phyloP scores from a whole-genome alignment of 1,140 invertebrate species.

The Hylaeus volcanicus region DNA sequence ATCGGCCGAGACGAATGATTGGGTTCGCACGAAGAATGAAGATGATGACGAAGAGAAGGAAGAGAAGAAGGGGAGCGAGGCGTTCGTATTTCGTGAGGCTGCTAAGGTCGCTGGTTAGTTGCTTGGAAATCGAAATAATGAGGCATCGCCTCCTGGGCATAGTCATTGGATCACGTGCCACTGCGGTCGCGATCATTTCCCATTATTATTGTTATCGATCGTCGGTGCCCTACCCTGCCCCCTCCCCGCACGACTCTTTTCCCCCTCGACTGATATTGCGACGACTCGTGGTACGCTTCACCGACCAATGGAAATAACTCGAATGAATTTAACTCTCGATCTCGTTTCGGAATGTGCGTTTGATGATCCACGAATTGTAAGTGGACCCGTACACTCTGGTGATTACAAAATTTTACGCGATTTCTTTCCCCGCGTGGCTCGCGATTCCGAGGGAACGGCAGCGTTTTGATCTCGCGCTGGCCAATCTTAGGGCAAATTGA shows the following conservation, averaged over 20 bases:
- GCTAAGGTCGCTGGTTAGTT: slow-evolving; percentile 73
- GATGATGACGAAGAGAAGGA: slow-evolving; percentile 53
- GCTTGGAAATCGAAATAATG: slow-evolving; percentile 77
- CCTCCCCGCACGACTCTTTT: neutral
- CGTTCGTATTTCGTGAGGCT: slow-evolving; percentile 69
- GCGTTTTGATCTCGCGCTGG: neutral
- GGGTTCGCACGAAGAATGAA: slow-evolving; percentile 67
- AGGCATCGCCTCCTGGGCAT: slow-evolving; percentile 75
- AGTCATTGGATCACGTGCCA: slow-evolving; percentile 78
- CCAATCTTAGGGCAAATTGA: slow-evolving; percentile 27
- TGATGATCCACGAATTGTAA: slow-evolving; percentile 41
- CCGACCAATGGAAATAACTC: slow-evolving; percentile 61
- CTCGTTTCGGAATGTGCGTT: slow-evolving; percentile 56
- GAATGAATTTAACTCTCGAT: slow-evolving; percentile 66
- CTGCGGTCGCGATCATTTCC: slow-evolving; percentile 78
- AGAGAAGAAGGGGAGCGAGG: slow-evolving; percentile 33
- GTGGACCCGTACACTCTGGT: slow-evolving; percentile 6
- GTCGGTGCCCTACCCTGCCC: slow-evolving; percentile 46
- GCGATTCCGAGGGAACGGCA: neutral
- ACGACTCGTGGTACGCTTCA: slow-evolving; percentile 57
- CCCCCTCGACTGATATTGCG: slow-evolving; percentile 59
- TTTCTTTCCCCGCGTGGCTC: slow-evolving; percentile 37
- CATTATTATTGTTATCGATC: slow-evolving; percentile 77
- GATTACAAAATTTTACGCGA: slow-evolving; percentile 57
- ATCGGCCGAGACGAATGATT: slow-evolving; percentile 62